A percentile compares a stretch with the other conserved stretches of the same genome.
Conservation (phyloP, 1,140 invertebrate species). For the Caenorhabditis briggsae region DNA sequence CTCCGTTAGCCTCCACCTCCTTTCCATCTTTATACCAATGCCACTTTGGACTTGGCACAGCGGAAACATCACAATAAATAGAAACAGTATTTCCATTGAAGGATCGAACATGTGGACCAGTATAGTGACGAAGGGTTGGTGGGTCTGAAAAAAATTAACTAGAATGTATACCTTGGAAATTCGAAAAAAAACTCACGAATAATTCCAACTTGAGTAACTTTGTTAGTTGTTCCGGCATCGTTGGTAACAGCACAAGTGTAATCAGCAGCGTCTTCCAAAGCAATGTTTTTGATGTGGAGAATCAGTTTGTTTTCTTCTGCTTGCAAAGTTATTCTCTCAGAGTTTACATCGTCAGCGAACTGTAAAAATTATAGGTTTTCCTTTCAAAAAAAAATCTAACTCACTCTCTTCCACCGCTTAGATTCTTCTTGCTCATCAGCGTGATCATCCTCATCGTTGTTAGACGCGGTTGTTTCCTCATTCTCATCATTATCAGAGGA, state of each 20-base stretch:
- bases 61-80: conserved; percentile 62
- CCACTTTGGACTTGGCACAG: conserved; percentile 62
- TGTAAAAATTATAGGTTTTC: background rate
- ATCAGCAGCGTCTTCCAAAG: conserved; percentile 64
- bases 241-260: conserved; percentile 62
- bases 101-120: conserved; percentile 35
- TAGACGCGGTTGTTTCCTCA: background rate
- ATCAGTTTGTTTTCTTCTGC: conserved; percentile 60
- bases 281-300: conserved; percentile 33
- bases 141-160: conserved; percentile 57
- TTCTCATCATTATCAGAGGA: conserved; percentile 38
- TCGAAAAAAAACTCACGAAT: conserved; percentile 53
- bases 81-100: conserved; percentile 58
- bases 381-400: no score
- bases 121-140: conserved; percentile 49
- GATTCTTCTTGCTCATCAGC: conserved; percentile 58
- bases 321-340: conserved; percentile 31
- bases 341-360: conserved; percentile 42
- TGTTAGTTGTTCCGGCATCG: conserved; percentile 59
- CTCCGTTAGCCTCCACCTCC: conserved; percentile 63
- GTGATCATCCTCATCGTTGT: conserved; percentile 25
- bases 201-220: conserved; percentile 53
- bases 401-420: conserved; percentile 59
- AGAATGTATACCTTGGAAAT: background rate
- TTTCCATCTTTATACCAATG: conserved; percentile 60